Conservation (phyloP, 2,888 invertebrate genomes). For the Hoplodrina blanda region DNA sequence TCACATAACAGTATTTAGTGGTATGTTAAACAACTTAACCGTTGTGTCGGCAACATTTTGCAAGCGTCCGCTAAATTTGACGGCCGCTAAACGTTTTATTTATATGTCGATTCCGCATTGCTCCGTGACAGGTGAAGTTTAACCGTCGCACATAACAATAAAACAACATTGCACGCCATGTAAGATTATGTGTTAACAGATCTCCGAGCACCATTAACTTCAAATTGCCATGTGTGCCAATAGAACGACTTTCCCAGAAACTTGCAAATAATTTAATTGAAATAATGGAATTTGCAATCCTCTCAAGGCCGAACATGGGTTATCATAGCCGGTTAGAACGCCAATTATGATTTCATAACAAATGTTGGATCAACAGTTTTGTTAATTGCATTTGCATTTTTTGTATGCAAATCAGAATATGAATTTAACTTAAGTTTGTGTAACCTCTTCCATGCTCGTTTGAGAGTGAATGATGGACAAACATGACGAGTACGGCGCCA, state of each 20-base stretch:
- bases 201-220: conserved; percentile 42
- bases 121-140: conserved; percentile 44
- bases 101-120: conserved; percentile 76
- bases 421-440: conserved; percentile 36
- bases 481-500: conserved; percentile 39
- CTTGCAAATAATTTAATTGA: conserved; percentile 54
- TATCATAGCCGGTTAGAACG: conserved; percentile 39
- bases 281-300: conserved; percentile 54
- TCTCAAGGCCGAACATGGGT: conserved; percentile 60
- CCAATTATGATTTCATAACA: conserved; percentile 59
- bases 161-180: conserved; percentile 47
- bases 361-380: conserved; percentile 27
- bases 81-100: conserved; percentile 78
- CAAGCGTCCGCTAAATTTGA: conserved; percentile 80
- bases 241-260: conserved; percentile 46
- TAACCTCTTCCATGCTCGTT: conserved; percentile 50
- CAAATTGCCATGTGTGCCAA: conserved; percentile 55
- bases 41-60: conserved; percentile 76
- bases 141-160: conserved; percentile 38
- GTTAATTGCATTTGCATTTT: conserved; percentile 48
- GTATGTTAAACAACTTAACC: conserved; percentile 79
- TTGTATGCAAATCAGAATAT: conserved; percentile 46
- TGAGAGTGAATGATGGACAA: conserved; percentile 44
- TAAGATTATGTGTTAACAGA: conserved; percentile 42
- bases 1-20: conserved; percentile 78